Conservation (phyloP, 2,113 vertebrate genomes). For the Myanophis thanlyinensis region DNA sequence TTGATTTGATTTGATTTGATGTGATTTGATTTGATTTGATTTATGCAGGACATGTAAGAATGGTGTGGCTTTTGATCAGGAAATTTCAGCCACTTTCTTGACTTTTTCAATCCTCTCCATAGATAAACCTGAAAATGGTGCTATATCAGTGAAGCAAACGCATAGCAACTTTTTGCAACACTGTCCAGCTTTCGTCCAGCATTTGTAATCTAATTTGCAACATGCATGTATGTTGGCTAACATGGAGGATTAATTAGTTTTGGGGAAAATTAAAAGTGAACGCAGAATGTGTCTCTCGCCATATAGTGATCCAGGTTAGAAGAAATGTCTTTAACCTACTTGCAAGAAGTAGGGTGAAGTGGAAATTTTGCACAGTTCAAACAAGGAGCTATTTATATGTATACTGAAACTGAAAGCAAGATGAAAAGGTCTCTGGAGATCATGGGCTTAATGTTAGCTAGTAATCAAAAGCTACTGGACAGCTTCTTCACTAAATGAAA, state of each 20-base stretch:
- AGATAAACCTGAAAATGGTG: not conserved
- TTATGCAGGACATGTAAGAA: not conserved
- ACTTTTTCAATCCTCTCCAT: not conserved
- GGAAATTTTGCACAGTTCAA: not conserved
- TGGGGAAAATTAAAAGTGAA: not conserved
- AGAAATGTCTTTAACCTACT: not conserved
- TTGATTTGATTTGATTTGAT: too few relatives aligned
- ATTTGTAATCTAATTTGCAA: not conserved
- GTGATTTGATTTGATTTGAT: too few relatives aligned
- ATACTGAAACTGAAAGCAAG: conserved; percentile 1
- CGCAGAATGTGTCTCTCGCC: not conserved
- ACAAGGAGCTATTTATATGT: conserved; percentile 2
- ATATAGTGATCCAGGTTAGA: not conserved
- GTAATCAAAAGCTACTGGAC: conserved; percentile 19
- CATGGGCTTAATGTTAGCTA: not conserved
- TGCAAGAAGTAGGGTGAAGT: not conserved
- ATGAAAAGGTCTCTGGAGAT: conserved; percentile 13
- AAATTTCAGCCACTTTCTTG: not conserved
- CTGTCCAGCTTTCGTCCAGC: not conserved
- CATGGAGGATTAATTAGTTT: not conserved
- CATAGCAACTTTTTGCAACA: not conserved
- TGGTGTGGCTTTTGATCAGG: not conserved
- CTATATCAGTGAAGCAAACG: not conserved
- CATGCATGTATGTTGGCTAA: not conserved
- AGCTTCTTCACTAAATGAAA: conserved; percentile 9